Conservation (phyloP, 1,140 invertebrate species). For the Drosophila orosa region DNA sequence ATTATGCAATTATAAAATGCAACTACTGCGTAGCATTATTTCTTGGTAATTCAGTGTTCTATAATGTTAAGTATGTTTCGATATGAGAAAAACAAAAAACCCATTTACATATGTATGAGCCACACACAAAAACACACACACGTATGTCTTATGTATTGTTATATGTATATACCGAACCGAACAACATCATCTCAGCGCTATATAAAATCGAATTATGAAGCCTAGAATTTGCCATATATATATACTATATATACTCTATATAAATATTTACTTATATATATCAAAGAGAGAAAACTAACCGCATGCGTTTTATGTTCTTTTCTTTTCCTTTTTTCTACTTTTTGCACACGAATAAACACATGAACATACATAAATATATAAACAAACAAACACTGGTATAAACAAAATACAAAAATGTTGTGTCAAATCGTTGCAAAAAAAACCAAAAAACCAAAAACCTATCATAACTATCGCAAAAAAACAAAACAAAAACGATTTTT, state of each 20-base stretch:
- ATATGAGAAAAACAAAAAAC: constrained; percentile 44
- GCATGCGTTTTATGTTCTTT: constrained; percentile 84
- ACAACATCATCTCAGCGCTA: constrained; percentile 67
- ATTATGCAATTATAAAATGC: constrained; percentile 47
- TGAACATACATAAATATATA: constrained; percentile 45
- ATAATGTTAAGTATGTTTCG: constrained; percentile 78
- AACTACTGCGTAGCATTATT: constrained; percentile 71
- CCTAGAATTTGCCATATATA: constrained; percentile 72
- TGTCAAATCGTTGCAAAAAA: constrained; percentile 78
- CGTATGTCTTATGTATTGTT: constrained; percentile 82
- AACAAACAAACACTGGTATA: constrained; percentile 53
- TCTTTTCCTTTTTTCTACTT: constrained; percentile 82
- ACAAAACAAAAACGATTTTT: constrained; percentile 44
- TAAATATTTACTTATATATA: constrained; percentile 79
- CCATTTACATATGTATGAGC: constrained; percentile 70
- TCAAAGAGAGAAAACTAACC: constrained; percentile 82
- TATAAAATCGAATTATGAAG: constrained; percentile 65
- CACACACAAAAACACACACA: constrained; percentile 75
- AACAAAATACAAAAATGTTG: constrained; percentile 54
- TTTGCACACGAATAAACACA: constrained; percentile 75
- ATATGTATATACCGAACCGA: constrained; percentile 70
- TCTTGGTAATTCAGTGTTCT: constrained; percentile 76
- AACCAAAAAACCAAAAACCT: constrained; percentile 37
- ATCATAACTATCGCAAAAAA: constrained; percentile 42
- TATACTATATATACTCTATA: constrained; percentile 54